A percentile compares a stretch with the other conserved stretches of the same genome.
Conservation (phyloP, 2,888 invertebrate genomes). For the Lepidonotus clava region DNA sequence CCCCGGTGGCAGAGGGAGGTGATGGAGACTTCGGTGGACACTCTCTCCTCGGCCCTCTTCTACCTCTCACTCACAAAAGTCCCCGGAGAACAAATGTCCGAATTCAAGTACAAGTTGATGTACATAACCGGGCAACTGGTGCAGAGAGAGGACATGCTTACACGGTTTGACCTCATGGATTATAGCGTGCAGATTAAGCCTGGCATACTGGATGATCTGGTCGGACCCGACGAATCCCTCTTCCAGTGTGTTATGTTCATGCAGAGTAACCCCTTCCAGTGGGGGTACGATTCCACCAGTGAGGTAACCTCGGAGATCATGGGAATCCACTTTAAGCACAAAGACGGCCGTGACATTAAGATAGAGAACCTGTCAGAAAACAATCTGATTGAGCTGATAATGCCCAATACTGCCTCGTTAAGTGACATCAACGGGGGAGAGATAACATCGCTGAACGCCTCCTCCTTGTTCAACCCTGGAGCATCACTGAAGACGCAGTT, state of each 20-base stretch:
- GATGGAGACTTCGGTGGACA: neutral
- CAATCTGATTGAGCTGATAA: neutral
- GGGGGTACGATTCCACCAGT: neutral
- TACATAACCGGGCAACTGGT: neutral
- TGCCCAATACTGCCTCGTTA: neutral
- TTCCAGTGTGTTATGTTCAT: constrained; percentile 25
- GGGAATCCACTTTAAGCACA: neutral
- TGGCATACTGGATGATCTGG: no score
- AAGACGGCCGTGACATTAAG: constrained; percentile 27
- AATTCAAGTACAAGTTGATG: neutral
- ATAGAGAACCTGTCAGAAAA: neutral
- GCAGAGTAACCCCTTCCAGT: neutral
- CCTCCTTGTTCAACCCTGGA: neutral
- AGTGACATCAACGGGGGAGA: neutral
- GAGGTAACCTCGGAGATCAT: neutral
- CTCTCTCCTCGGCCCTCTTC: neutral
- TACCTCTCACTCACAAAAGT: neutral
- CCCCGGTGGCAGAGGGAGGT: neutral
- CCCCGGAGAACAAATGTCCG: neutral
- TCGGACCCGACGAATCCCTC: neutral
- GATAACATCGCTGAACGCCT: neutral
- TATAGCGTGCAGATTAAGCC: no score
- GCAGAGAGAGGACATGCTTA: no score
- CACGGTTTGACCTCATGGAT: no score
- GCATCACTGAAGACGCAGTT: neutral